Evolutionary conservation across 2,888 invertebrate species (phyloP).

Genomic region (Epirrita christyi): DNA sequence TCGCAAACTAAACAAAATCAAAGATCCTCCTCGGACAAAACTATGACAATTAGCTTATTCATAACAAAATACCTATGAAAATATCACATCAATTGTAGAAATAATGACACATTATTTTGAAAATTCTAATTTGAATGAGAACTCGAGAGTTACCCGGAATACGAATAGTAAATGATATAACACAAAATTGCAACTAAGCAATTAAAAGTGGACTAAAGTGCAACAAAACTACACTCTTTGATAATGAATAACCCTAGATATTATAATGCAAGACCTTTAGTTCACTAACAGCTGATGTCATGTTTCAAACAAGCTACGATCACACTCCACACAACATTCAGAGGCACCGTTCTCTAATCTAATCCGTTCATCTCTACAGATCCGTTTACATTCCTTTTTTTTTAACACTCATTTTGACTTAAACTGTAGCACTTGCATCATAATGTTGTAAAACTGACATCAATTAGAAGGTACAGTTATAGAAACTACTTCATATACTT

Average conservation of each 20-base stretch:
- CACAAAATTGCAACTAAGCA: background rate
- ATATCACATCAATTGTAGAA: conserved; percentile 47
- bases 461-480: background rate
- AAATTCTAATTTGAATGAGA: conserved; percentile 4
- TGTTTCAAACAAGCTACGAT: too few species aligned
- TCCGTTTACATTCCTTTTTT: too few species aligned
- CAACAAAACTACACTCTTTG: conserved; percentile 6
- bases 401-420: too few species aligned
- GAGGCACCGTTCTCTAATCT: too few species aligned
- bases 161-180: conserved; percentile 7
- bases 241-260: background rate
- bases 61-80: conserved; percentile 35
- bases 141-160: background rate
- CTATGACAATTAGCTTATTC: conserved; percentile 36
- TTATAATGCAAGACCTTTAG: conserved; percentile 5
- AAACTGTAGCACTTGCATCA: too few species aligned
- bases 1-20: conserved; percentile 42
- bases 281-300: too few species aligned
- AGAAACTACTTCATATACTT: conserved; percentile 91
- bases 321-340: too few species aligned
- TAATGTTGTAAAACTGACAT: too few species aligned
- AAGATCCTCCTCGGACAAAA: conserved; percentile 37
- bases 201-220: background rate
- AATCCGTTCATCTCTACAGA: too few species aligned
- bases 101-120: conserved; percentile 9